Percentiles rank a stretch among this genome's conserved stretches.
phyloP scores from a whole-genome alignment of 2,113 vertebrate genomes.

The Brienomyrus longianalis region DNA sequence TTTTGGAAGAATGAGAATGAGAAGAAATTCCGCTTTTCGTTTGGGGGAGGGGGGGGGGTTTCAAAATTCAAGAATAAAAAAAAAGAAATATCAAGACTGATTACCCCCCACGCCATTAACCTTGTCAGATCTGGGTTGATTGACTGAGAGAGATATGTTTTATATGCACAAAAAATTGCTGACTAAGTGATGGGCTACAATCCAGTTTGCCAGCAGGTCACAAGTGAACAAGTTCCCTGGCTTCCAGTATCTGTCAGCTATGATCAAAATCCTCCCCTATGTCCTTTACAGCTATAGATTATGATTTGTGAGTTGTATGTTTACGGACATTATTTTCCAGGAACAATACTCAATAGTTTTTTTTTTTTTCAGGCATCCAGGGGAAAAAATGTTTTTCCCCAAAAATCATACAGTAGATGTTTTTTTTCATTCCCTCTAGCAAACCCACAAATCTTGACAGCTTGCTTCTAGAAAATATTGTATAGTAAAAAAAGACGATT shows the following conservation, averaged over 20 bases:
- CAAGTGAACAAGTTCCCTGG: conserved; percentile 1
- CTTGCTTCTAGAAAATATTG: not conserved
- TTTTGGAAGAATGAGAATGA: not conserved
- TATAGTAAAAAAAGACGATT: not conserved
- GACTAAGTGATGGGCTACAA: conserved; percentile 19
- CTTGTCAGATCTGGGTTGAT: conserved; percentile 24
- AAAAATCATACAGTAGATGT: not conserved
- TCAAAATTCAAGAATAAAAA: not conserved
- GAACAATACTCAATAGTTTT: not conserved
- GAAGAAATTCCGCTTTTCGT: not conserved
- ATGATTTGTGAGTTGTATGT: not conserved
- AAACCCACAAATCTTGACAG: not conserved
- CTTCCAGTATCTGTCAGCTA: not conserved
- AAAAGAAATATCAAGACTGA: conserved; percentile 14
- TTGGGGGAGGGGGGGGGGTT: not conserved
- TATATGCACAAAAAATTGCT: conserved; percentile 27
- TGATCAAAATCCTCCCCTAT: not conserved
- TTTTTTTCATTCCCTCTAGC: not conserved
- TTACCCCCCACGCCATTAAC: conserved; percentile 27
- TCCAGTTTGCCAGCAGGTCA: conserved; percentile 15
- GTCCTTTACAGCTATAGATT: not conserved
- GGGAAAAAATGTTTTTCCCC: not conserved
- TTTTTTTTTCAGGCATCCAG: not conserved
- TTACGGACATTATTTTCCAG: not conserved
- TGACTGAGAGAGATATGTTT: conserved; percentile 13